Evolutionary conservation across 2,797 vertebrate species (phyloP).

Genomic region (Pseudochaenichthys georgianus): DNA sequence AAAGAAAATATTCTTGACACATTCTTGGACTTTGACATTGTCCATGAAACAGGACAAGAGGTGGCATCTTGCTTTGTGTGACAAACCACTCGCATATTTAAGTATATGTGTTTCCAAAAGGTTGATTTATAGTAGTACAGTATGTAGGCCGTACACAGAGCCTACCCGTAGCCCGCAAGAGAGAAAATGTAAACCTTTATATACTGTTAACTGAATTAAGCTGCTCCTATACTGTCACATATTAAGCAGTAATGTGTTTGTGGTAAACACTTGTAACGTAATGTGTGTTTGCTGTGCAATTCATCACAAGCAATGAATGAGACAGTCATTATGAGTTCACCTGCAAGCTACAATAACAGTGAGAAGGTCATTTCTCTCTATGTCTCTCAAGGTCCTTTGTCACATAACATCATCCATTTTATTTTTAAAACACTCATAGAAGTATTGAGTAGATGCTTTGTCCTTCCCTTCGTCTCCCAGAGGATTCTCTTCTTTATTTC

Average conservation of each 20-base stretch:
- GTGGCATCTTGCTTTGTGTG: neutral
- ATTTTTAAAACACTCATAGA: slow-evolving; percentile 20
- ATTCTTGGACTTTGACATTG: neutral
- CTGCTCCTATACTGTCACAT: neutral
- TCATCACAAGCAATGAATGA: neutral
- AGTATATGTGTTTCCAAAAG: neutral
- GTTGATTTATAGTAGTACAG: no score
- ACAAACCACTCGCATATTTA: neutral
- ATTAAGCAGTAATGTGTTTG: neutral
- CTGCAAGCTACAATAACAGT: neutral
- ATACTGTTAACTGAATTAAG: neutral
- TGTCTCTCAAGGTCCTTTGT: neutral
- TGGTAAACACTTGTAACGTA: neutral
- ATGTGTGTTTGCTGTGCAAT: neutral
- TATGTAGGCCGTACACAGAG: no score
- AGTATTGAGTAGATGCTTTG: neutral
- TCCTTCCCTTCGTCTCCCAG: slow-evolving; percentile 22
- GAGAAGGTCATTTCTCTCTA: slow-evolving; percentile 2
- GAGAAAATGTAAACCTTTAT: neutral
- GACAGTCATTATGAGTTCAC: neutral
- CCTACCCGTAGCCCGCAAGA: no score
- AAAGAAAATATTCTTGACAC: slow-evolving; percentile 6
- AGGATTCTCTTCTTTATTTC: slow-evolving; percentile 23
- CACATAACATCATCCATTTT: neutral
- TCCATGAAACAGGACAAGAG: no score